Percentiles rank a stretch among this genome's conserved stretches.
Evolutionary conservation across 2,888 invertebrate species (phyloP).

Genomic region (Argynnis bischoffii): DNA sequence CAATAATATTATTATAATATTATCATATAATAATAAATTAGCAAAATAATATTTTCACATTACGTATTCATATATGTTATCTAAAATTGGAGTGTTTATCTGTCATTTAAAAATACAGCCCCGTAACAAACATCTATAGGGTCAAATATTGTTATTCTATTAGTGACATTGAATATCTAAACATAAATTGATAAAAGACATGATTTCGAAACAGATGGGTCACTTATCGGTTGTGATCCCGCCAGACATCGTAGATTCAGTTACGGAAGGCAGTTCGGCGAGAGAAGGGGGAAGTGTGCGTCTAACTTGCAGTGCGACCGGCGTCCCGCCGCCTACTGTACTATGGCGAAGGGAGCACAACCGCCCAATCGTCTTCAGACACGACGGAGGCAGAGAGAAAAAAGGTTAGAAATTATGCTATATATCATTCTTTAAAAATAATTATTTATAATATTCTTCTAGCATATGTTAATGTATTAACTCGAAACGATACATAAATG

Average conservation of each 20-base stretch:
- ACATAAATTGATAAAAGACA: background rate
- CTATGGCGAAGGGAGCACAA: constrained; percentile 91
- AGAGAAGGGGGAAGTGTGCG: constrained; percentile 90
- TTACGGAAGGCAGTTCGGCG: constrained; percentile 88
- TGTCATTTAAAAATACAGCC: too few species aligned
- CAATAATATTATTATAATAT: too few species aligned
- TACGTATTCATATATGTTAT: too few species aligned
- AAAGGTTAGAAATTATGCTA: constrained; percentile 79
- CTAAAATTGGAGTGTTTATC: too few species aligned
- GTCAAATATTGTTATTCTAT: too few species aligned
- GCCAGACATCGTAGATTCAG: constrained; percentile 92
- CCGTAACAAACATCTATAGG: too few species aligned
- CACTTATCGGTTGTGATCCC: constrained; percentile 93
- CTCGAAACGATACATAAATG: too few species aligned
- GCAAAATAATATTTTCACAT: too few species aligned
- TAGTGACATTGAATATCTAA: background rate
- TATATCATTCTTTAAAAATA: too few species aligned
- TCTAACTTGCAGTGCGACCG: constrained; percentile 90
- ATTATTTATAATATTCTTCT: too few species aligned
- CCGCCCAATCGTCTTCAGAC: constrained; percentile 88
- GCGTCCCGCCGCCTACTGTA: constrained; percentile 90
- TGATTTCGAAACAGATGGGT: constrained; percentile 86
- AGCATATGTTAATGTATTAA: too few species aligned
- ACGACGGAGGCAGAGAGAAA: constrained; percentile 87
- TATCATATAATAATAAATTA: too few species aligned